phyloP scores from a whole-genome alignment of 2,113 vertebrate species.

The Arothron firmamentum region DNA sequence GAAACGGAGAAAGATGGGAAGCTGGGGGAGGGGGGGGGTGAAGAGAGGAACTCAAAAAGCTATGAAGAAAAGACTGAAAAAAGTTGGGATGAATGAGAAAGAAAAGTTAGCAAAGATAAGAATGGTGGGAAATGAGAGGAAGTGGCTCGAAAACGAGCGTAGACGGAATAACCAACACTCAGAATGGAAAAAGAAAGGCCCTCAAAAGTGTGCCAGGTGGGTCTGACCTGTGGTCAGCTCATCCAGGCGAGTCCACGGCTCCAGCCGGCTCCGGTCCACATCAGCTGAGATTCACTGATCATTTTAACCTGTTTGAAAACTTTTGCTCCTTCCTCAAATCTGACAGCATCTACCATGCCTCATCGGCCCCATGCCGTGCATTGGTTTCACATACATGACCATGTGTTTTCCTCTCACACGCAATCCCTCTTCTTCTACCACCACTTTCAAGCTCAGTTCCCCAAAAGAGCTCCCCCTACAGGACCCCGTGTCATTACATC shows the following conservation, averaged over 20 bases:
- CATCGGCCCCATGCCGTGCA: too few relatives aligned
- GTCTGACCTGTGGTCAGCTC: neutral
- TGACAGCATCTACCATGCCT: too few relatives aligned
- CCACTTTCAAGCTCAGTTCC: too few relatives aligned
- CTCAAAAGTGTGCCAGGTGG: neutral
- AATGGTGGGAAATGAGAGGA: neutral
- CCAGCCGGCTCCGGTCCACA: too few relatives aligned
- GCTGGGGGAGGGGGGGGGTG: conserved; percentile 19
- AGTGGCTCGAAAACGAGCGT: neutral
- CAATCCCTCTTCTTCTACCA: too few relatives aligned
- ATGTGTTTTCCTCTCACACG: too few relatives aligned
- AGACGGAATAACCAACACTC: conserved; percentile 6
- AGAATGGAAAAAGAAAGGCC: neutral
- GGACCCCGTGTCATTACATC: too few relatives aligned
- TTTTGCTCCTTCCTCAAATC: too few relatives aligned
- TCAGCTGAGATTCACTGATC: too few relatives aligned
- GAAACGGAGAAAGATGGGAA: conserved; percentile 20
- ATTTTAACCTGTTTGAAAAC: too few relatives aligned
- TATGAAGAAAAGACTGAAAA: conserved; percentile 38
- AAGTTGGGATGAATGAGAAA: conserved; percentile 11
- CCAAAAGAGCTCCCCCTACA: too few relatives aligned
- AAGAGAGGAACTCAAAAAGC: conserved; percentile 31
- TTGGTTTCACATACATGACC: too few relatives aligned
- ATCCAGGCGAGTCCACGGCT: neutral
- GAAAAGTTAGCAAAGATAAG: conserved; percentile 1